phyloP scores from a whole-genome alignment of 2,113 vertebrate genomes.

The Hemibagrus wyckioides region DNA sequence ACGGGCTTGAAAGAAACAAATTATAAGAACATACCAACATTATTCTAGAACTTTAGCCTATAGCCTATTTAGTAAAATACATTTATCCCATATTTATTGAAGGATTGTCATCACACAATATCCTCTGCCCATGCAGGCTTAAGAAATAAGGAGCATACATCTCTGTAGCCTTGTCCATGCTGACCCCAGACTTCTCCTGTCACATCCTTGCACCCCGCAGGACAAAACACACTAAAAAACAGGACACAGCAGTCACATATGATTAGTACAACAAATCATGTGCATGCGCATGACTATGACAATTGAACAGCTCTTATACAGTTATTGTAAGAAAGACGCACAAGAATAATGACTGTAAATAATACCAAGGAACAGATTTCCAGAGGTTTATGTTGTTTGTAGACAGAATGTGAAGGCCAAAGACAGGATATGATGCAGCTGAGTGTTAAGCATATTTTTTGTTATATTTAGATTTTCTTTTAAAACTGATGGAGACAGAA shows the following conservation, averaged over 20 bases:
- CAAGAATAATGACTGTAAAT: neutral
- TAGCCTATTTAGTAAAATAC: neutral
- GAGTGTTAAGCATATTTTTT: neutral
- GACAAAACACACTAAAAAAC: conserved; percentile 79
- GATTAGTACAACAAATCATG: neutral
- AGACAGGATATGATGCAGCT: neutral
- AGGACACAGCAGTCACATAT: conserved; percentile 7
- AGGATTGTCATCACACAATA: neutral
- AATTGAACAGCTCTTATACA: neutral
- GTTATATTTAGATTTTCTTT: neutral
- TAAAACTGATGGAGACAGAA: neutral
- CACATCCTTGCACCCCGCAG: conserved; percentile 80
- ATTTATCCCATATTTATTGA: neutral
- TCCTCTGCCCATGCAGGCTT: too few species aligned
- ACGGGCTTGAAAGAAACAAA: neutral
- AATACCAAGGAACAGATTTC: neutral
- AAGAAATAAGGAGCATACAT: conserved; percentile 72
- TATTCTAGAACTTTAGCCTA: neutral
- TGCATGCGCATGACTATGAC: neutral
- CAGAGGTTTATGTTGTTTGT: neutral
- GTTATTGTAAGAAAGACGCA: neutral
- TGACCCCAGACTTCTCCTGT: conserved; percentile 85
- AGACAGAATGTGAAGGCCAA: neutral
- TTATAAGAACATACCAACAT: neutral
- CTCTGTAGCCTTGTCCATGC: conserved; percentile 80